phyloP scores from a whole-genome alignment of 2,797 vertebrate species.

The Acrocephalus scirpaceus region DNA sequence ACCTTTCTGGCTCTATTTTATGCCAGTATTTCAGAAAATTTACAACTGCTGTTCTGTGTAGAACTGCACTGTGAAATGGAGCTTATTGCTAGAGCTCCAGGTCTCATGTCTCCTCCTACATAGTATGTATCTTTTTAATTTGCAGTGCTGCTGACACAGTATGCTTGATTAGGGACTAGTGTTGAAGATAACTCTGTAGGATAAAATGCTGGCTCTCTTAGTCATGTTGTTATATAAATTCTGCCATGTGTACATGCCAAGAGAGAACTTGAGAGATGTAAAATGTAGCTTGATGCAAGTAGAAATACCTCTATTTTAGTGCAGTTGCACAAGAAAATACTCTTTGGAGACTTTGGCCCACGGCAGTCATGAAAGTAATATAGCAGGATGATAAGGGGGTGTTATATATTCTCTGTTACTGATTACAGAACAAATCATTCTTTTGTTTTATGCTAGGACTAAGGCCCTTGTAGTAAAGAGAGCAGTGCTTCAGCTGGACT shows the following conservation, averaged over 20 bases:
- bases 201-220: constrained; percentile 43
- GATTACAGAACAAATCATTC: background rate
- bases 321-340: background rate
- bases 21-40: constrained; percentile 41
- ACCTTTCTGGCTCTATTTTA: constrained; percentile 50
- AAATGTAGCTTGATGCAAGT: background rate
- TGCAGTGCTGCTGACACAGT: constrained; percentile 29
- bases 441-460: background rate
- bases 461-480: background rate
- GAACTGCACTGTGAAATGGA: background rate
- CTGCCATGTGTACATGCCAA: background rate
- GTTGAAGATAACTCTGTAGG: constrained; percentile 44
- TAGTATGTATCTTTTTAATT: constrained; percentile 48
- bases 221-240: constrained; percentile 40
- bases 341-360: background rate
- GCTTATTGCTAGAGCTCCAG: background rate
- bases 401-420: background rate
- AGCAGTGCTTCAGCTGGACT: background rate
- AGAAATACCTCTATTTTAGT: background rate
- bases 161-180: constrained; percentile 42
- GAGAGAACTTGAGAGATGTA: background rate
- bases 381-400: background rate
- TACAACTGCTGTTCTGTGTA: constrained; percentile 11
- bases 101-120: constrained; percentile 8
- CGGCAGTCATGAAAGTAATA: background rate